Conservation (phyloP, 2,113 vertebrate genomes). For the Sisor rabdophorus region DNA sequence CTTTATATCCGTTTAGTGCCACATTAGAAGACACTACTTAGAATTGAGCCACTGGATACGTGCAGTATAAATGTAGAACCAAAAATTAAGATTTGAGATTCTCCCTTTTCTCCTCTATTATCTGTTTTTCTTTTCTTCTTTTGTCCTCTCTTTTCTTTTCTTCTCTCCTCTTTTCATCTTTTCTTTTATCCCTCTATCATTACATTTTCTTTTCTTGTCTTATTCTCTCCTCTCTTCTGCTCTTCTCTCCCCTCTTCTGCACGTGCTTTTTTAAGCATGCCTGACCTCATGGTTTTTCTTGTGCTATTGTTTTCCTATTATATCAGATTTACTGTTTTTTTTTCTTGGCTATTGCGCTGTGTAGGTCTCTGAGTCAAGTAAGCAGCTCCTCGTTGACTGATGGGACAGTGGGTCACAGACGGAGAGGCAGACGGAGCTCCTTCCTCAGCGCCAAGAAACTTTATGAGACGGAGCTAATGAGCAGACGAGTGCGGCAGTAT, state of each 20-base stretch:
- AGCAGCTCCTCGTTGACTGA: conserved; percentile 89
- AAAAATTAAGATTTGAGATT: neutral
- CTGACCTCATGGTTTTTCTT: neutral
- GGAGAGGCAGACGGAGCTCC: conserved; percentile 93
- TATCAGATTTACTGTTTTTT: neutral
- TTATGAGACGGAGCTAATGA: conserved; percentile 98
- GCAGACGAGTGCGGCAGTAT: conserved; percentile 93
- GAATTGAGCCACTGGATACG: no score
- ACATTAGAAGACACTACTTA: no score
- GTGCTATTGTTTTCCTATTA: neutral
- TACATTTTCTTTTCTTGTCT: neutral
- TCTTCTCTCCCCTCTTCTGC: neutral
- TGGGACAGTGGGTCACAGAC: conserved; percentile 82
- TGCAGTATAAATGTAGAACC: no score
- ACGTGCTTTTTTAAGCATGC: neutral
- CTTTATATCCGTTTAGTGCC: no score
- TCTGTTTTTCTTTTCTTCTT: neutral
- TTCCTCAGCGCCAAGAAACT: conserved; percentile 98
- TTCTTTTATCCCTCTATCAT: no score
- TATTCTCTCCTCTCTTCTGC: neutral
- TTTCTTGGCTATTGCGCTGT: neutral
- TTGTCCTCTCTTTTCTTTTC: neutral
- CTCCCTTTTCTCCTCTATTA: neutral
- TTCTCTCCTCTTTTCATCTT: neutral
- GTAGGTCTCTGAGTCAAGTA: conserved; percentile 94